A percentile compares a stretch with the other conserved stretches of the same genome.
These are phyloP conservation scores for Mionectes olivaceus DNA, from an alignment of 2,797 vertebrate species.

Conservation along the genomic window DNA sequence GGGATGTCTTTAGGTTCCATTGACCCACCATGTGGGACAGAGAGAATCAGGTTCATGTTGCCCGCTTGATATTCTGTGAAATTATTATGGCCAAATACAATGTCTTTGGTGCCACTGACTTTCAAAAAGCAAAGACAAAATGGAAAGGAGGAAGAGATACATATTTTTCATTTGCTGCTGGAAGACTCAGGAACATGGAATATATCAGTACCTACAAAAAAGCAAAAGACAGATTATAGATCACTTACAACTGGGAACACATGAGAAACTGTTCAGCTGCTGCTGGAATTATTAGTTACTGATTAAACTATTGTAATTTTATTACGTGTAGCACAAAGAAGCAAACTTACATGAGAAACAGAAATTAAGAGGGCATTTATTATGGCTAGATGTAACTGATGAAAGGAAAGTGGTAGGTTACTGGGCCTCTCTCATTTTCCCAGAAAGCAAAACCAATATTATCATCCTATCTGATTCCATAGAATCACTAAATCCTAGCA, in stretches of 20 bases:
- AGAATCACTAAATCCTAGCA: background rate
- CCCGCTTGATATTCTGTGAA: conserved; percentile 70
- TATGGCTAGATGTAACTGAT: background rate
- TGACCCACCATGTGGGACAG: conserved; percentile 65
- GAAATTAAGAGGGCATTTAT: background rate
- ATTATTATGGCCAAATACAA: conserved; percentile 44
- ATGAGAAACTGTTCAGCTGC: background rate
- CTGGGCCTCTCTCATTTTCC: background rate
- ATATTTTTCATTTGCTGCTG: background rate
- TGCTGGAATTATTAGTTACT: background rate
- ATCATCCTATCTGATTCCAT: background rate
- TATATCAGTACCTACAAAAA: conserved; percentile 9
- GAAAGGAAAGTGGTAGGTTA: background rate
- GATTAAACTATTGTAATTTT: conserved; percentile 14
- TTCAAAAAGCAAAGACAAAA: conserved; percentile 16
- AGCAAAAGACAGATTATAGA: background rate
- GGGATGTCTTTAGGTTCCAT: conserved; percentile 61
- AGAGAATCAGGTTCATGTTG: conserved; percentile 68
- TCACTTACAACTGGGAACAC: background rate
- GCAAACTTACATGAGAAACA: background rate
- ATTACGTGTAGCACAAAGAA: background rate
- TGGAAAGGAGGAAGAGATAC: background rate
- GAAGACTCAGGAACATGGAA: background rate
- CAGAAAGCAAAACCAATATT: background rate
- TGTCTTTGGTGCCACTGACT: background rate